phyloP scores from a whole-genome alignment of 2,113 vertebrate genomes.

The Chionomys nivalis region DNA sequence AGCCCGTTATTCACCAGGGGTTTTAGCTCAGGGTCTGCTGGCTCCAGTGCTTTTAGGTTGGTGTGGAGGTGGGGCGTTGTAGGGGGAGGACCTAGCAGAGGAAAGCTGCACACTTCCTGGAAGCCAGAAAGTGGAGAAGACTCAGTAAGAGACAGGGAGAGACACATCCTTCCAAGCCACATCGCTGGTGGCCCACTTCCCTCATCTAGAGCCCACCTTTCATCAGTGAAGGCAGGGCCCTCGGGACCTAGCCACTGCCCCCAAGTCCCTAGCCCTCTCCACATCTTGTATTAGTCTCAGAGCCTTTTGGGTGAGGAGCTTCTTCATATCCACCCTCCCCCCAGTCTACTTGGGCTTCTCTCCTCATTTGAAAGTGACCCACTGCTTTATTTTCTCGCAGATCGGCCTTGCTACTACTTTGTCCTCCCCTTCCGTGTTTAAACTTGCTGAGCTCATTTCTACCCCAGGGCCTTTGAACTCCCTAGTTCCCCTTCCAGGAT shows the following conservation, averaged over 20 bases:
- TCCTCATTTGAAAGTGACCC: not conserved
- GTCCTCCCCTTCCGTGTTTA: not conserved
- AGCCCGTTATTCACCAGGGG: not conserved
- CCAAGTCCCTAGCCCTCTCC: not conserved
- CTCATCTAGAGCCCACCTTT: not conserved
- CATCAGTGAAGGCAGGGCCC: not conserved
- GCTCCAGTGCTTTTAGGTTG: not conserved
- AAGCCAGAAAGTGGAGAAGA: not conserved
- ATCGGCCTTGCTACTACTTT: not conserved
- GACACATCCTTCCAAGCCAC: not conserved
- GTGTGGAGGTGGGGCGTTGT: not conserved
- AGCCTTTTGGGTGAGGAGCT: not conserved
- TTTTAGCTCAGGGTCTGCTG: not conserved
- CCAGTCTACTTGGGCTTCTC: not conserved
- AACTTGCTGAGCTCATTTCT: not conserved
- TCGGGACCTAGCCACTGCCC: not conserved
- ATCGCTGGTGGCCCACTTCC: not conserved
- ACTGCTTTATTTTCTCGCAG: not conserved
- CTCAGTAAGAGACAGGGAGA: not conserved
- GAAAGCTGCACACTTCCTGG: not conserved
- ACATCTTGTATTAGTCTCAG: not conserved
- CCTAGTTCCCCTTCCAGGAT: not conserved
- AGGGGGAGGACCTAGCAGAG: not conserved
- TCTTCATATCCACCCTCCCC: not conserved
- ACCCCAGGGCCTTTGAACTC: conserved; percentile 41